These are phyloP conservation scores for Xiphophorus hellerii DNA, from an alignment of 2,113 vertebrate species.

Conservation along the genomic window DNA sequence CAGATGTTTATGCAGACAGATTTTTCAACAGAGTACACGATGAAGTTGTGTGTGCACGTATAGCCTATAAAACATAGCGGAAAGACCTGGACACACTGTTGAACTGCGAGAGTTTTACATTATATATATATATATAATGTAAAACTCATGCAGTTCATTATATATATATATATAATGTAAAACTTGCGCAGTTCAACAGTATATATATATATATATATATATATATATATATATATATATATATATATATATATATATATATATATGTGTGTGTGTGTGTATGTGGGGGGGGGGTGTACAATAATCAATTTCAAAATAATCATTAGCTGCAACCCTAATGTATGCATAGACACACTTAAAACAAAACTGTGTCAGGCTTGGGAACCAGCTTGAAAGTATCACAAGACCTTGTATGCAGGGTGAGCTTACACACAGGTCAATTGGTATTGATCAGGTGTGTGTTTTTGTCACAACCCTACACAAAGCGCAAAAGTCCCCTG, in stretches of 20 bases:
- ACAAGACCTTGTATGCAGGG: conserved; percentile 34
- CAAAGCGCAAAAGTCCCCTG: conserved; percentile 54
- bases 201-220: too few relatives aligned
- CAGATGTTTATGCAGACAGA: neutral
- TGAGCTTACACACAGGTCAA: conserved; percentile 46
- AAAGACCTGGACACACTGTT: neutral
- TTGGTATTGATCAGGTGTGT: conserved; percentile 47
- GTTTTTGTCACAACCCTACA: conserved; percentile 38
- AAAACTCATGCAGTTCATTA: too few relatives aligned
- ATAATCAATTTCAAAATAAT: too few relatives aligned
- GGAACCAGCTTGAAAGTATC: conserved; percentile 34
- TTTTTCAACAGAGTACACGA: neutral
- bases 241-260: too few relatives aligned
- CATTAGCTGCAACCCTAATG: too few relatives aligned
- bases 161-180: too few relatives aligned
- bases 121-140: too few relatives aligned
- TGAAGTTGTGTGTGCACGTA: neutral
- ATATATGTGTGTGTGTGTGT: too few relatives aligned
- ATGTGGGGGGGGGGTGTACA: too few relatives aligned
- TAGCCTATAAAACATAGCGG: neutral
- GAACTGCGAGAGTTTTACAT: neutral
- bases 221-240: too few relatives aligned
- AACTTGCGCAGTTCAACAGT: too few relatives aligned
- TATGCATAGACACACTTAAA: too few relatives aligned
- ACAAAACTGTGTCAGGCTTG: conserved; percentile 1